A percentile compares a stretch with the other conserved stretches of the same genome.
These are phyloP conservation scores for Manacus vitellinus DNA, from an alignment of 2,113 vertebrate species.

Conservation along the genomic window DNA sequence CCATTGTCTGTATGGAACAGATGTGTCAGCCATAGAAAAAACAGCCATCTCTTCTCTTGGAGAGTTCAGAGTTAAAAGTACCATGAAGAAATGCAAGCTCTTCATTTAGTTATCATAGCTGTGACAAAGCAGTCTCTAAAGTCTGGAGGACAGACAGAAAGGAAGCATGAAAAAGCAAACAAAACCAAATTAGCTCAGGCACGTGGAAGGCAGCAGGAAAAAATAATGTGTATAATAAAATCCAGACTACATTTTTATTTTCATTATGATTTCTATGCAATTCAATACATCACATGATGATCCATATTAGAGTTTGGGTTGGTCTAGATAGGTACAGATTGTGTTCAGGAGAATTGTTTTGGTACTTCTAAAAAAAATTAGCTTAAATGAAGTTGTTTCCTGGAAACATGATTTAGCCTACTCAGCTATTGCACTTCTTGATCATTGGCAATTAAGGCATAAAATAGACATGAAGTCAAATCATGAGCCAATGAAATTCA, in stretches of 20 bases:
- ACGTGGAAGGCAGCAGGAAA: not conserved
- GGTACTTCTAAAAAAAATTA: not conserved
- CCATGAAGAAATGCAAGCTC: not conserved
- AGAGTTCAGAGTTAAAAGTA: not conserved
- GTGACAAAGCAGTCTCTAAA: not conserved
- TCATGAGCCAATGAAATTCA: not conserved
- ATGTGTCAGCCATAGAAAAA: not conserved
- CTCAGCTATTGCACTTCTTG: not conserved
- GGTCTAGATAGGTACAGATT: not conserved
- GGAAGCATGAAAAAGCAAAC: not conserved
- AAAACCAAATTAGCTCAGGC: not conserved
- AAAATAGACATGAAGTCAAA: not conserved
- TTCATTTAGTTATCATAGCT: not conserved
- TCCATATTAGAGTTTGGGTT: not conserved
- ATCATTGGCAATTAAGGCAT: not conserved
- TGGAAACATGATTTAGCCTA: not conserved
- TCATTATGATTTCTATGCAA: not conserved
- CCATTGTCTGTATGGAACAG: not conserved
- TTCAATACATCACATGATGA: not conserved
- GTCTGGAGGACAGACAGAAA: not conserved
- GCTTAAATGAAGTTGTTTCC: slow-evolving; percentile 4
- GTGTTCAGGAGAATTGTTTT: not conserved
- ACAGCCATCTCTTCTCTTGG: not conserved
- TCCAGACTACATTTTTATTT: not conserved
- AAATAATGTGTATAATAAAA: not conserved